Base-by-base conservation (phyloP, 2,888 invertebrate species). In the Tiphia femorata region DNA sequence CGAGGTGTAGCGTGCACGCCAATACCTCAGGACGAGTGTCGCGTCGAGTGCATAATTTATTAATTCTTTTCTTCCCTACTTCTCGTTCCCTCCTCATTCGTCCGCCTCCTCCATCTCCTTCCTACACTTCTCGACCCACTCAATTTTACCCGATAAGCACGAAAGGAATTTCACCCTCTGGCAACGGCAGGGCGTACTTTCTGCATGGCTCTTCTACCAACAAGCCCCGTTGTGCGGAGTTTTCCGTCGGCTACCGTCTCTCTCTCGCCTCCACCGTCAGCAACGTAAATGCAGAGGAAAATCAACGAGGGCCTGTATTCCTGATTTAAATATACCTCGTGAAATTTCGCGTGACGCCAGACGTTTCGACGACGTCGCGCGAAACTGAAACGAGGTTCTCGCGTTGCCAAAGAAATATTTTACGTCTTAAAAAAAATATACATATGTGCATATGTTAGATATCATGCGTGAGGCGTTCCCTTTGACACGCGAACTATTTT, bases 281-380 rank as follows among this genome's bases (percentile, higher is more conserved):
- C 41, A 23, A 33, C 46, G 53, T 46, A n/a, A 33, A n/a, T n/a
- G 12, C 53, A 53, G 55, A 44, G 38, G 50, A 58, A 52, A 57
- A 43, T 41, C 50, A 62, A 48, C 62, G 58, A n/a, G 38, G 23
- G 35, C 30, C 25, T 63, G 65, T 66, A 64, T 49, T 70, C 66
- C 64, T 62, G 59, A 67, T 72, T 75, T 63, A 71, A 75, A 72
- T 72, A 73, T 73, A n/a, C 70, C 60, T 48, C 58, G 52, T 59
- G 52, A 67, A 77, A 69, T 67, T 74, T 72, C 53, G 40, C 54
- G 47, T 41, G 35, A 27, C 38, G 48, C 42, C 49, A 50, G 42
- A 14, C 38, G 50, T 40, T 47, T 40, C 57, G 41, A 25, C 41
- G 48, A 50, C 33, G 47, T 57, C 52, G 12, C 55, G 43, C 62